These are phyloP conservation scores for Bembecia ichneumoniformis DNA, from an alignment of 2,888 invertebrate genomes.

Conservation along the genomic window DNA sequence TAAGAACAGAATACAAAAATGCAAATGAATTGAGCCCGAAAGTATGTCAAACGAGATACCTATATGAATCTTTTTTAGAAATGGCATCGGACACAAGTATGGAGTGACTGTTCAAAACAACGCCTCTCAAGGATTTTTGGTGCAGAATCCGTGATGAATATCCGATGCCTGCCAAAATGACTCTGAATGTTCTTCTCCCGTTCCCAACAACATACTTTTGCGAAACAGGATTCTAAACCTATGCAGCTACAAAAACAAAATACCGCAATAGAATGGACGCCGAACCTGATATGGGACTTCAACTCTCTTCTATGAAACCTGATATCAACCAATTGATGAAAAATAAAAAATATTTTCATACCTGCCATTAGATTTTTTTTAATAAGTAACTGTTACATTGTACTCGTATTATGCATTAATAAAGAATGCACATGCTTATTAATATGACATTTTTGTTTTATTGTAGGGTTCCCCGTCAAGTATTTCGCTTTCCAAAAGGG, in stretches of 20 bases:
- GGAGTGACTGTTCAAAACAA: constrained; percentile 22
- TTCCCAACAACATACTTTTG: not conserved
- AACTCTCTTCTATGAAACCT: constrained; percentile 19
- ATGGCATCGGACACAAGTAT: constrained; percentile 23
- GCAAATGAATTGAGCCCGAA: constrained; percentile 21
- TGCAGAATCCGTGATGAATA: constrained; percentile 22
- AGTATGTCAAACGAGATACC: constrained; percentile 20
- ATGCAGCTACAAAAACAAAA: not conserved
- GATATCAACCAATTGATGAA: constrained; percentile 18
- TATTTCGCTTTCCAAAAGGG: constrained; percentile 4
- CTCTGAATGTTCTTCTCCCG: constrained; percentile 6
- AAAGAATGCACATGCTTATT: constrained; percentile 1
- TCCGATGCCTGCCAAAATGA: constrained; percentile 19
- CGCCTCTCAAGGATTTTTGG: constrained; percentile 23
- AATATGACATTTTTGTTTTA: not conserved
- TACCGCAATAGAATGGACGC: constrained; percentile 10
- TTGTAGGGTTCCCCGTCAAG: constrained; percentile 3
- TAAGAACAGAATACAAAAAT: constrained; percentile 21
- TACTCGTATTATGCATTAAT: constrained; percentile 1
- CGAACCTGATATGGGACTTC: constrained; percentile 20
- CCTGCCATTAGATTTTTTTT: constrained; percentile 12
- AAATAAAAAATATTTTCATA: constrained; percentile 17
- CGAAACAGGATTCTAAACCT: not conserved
- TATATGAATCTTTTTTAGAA: constrained; percentile 22
- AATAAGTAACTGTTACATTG: not conserved